Evolutionary conservation across 92 coral and sea anemone genomes (phyloP).

Genomic region (Anthopleura xanthogrammica): DNA sequence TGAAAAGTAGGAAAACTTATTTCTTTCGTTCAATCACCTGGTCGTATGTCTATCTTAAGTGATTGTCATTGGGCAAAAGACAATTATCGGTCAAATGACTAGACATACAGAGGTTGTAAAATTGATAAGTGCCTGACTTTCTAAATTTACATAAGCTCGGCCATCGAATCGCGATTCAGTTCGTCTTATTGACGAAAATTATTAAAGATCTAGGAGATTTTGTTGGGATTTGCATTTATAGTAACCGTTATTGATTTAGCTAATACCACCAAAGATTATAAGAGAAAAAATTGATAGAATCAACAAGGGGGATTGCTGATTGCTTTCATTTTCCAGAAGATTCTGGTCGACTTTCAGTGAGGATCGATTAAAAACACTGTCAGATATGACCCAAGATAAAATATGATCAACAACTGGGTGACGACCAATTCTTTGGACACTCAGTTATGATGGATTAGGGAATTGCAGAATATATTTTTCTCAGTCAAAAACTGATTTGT

Average conservation of each 20-base stretch:
- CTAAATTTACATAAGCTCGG: not conserved
- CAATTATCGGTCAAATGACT: conserved; percentile 6
- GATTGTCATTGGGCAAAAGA: conserved; percentile 13
- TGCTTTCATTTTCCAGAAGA: not conserved
- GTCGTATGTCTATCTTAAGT: not conserved
- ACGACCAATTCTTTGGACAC: not conserved
- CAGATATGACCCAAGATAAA: not conserved
- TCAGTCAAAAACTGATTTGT: no score
- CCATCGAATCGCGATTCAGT: not conserved
- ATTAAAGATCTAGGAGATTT: not conserved
- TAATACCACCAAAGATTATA: not conserved
- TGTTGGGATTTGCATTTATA: not conserved
- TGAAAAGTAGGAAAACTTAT: not conserved
- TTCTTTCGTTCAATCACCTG: not conserved
- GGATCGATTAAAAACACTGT: not conserved
- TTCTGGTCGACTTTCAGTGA: not conserved
- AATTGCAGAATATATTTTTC: not conserved
- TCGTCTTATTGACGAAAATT: not conserved
- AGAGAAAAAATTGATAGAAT: not conserved
- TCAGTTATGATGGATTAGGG: not conserved
- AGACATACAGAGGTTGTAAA: not conserved
- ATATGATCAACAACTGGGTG: not conserved
- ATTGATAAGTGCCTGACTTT: not conserved
- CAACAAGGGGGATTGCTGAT: not conserved
- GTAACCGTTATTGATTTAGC: not conserved